These are phyloP conservation scores for Leuciscus idus DNA, from an alignment of 2,113 vertebrate genomes.

Conservation along the genomic window DNA sequence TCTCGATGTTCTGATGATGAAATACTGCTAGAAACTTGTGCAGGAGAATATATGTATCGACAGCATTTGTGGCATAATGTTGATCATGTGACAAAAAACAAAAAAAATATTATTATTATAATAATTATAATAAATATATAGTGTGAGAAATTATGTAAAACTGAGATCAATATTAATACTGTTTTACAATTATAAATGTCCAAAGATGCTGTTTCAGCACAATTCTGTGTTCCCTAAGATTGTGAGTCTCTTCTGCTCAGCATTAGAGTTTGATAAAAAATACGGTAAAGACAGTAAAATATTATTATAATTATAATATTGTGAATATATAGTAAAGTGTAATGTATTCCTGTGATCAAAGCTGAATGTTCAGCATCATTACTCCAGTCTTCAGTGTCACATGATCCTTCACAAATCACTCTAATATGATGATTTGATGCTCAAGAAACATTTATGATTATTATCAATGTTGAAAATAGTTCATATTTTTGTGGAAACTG, in stretches of 20 bases:
- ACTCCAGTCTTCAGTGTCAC: conserved; percentile 1
- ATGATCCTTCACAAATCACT: not conserved
- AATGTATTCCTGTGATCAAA: not conserved
- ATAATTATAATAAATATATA: not conserved
- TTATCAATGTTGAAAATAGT: not conserved
- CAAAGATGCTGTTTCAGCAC: not conserved
- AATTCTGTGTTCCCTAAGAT: not conserved
- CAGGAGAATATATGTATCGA: too few species aligned
- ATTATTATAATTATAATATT: not conserved
- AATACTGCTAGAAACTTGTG: not conserved
- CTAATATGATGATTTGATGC: not conserved
- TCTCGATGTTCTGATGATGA: not conserved
- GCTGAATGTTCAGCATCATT: not conserved
- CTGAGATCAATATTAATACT: not conserved
- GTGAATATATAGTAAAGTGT: not conserved
- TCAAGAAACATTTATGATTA: not conserved
- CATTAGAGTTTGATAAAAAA: not conserved
- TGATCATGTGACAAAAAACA: not conserved
- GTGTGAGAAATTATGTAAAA: not conserved
- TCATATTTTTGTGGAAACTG: not conserved
- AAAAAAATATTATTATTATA: not conserved
- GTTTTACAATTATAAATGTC: not conserved
- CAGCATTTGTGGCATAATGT: not conserved
- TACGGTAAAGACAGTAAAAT: not conserved
- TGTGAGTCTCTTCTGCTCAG: not conserved